phyloP scores from a whole-genome alignment of 2,113 vertebrate species.

The Lamprotornis superbus region DNA sequence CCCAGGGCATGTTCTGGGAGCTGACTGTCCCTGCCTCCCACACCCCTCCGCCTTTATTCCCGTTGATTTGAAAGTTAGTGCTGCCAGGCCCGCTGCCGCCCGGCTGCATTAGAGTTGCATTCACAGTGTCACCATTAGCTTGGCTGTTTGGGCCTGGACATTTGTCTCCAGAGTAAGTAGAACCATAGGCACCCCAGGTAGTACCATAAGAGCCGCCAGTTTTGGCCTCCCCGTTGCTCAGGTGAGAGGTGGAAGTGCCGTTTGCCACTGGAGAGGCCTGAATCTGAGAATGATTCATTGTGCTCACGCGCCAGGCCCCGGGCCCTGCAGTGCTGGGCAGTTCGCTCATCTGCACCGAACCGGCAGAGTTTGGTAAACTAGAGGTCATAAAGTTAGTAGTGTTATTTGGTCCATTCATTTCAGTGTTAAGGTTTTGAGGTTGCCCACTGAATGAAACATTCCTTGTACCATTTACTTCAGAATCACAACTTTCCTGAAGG shows the following conservation, averaged over 20 bases:
- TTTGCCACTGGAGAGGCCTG: conserved; percentile 85
- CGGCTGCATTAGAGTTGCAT: conserved; percentile 91
- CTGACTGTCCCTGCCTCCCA: conserved; percentile 84
- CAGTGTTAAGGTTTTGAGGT: conserved; percentile 95
- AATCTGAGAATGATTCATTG: conserved; percentile 84
- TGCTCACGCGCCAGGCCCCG: conserved; percentile 83
- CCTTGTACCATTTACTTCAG: conserved; percentile 91
- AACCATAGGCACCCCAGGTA: conserved; percentile 85
- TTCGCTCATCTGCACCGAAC: conserved; percentile 87
- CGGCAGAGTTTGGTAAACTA: conserved; percentile 97
- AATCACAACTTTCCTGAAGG: conserved; percentile 85
- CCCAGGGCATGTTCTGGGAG: conserved; percentile 83
- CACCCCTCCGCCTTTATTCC: conserved; percentile 79
- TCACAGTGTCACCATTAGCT: conserved; percentile 96
- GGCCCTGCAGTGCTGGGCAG: conserved; percentile 79
- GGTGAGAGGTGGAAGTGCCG: conserved; percentile 87
- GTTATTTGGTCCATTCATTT: conserved; percentile 99
- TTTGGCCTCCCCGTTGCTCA: conserved; percentile 85
- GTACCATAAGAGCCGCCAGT: conserved; percentile 85
- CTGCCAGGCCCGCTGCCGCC: conserved; percentile 79
- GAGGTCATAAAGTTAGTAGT: conserved; percentile 99
- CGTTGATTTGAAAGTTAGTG: conserved; percentile 86
- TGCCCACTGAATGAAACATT: conserved; percentile 92
- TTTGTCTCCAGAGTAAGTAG: conserved; percentile 90
- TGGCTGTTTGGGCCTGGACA: conserved; percentile 83